Evolutionary conservation across 2,797 vertebrate genomes (phyloP), one percentile per base, ranked within the genome.

Genomic region (Dryobates pubescens): DNA sequence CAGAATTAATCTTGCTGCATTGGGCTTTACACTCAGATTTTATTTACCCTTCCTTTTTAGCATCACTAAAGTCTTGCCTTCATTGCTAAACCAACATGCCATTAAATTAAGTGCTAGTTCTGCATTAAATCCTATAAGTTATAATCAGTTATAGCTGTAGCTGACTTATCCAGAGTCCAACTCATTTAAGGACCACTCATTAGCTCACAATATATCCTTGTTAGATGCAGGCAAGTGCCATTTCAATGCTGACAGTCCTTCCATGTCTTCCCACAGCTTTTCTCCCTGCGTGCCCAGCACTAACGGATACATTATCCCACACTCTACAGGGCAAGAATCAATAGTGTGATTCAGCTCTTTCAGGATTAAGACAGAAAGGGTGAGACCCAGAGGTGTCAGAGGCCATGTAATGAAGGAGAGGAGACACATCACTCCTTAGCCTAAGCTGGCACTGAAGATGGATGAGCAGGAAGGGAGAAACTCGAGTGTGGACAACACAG

Each of bases 11-110:
- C 67, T 83, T 73, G 65, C 85, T 82, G 43, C 81, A 20, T 4
- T 72, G 64, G 32, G 15, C 49, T 93, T 94, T 89, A 61, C 9
- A 5, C 32, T 92, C 13, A 5, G 30, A 54, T 89, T 93, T 86
- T 92, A 69, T 83, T 91, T 86, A 71, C 13, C 22, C 14, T 70
- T 89, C 53, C 43, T 51, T 90, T 88, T 89, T 14, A 91, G 14
- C 58, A 79, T 65, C 65, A 63, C 5, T 71, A 47, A 88, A 86
- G 80, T 45, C 56, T 80, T 90, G 45, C 78, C 62, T 79, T 77
- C 19, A 34, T 29, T 65, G 62, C 56, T 83, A 91, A 91, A 64
- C 47, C 30, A 61, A 56, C 2, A 4, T 57, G 56, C 19, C 59
- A 63, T 63, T 78, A 86, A 81, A 70, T 81, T 32, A 89, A 72